Evolutionary conservation across 2,888 invertebrate genomes (phyloP).

Genomic region (Tachina grossa): DNA sequence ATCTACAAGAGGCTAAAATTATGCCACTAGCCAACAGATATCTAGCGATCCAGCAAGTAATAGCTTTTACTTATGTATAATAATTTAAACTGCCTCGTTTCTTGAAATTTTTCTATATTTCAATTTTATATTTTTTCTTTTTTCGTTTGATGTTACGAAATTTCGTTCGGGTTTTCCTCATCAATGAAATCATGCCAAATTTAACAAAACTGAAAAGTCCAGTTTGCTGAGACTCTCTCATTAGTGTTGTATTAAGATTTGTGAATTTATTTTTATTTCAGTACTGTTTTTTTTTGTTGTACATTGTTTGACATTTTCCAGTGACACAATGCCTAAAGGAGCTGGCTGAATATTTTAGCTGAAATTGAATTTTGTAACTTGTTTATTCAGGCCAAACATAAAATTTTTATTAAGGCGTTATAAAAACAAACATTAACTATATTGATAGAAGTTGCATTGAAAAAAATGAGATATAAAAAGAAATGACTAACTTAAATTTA

Average conservation of each 20-base stretch:
- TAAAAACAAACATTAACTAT: conserved; percentile 23
- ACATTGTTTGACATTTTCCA: conserved; percentile 66
- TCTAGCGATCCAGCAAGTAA: conserved; percentile 24
- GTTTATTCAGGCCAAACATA: conserved; percentile 47
- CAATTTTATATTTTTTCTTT: background rate
- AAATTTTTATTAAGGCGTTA: conserved; percentile 29
- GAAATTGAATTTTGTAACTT: conserved; percentile 37
- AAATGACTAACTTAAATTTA: conserved; percentile 28
- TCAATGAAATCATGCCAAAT: conserved; percentile 52
- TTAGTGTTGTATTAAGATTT: conserved; percentile 29
- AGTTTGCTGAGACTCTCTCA: conserved; percentile 52
- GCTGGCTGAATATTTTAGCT: conserved; percentile 22
- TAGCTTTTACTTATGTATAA: conserved; percentile 56
- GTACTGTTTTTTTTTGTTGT: conserved; percentile 28
- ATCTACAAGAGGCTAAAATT: conserved; percentile 46
- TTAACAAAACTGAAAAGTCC: conserved; percentile 52
- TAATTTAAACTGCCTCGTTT: conserved; percentile 22
- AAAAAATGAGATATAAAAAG: conserved; percentile 19
- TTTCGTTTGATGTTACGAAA: conserved; percentile 46
- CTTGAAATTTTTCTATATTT: background rate
- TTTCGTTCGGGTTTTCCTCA: conserved; percentile 38
- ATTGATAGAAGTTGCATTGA: conserved; percentile 30
- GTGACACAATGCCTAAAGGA: conserved; percentile 68
- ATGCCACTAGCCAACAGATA: conserved; percentile 46
- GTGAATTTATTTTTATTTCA: conserved; percentile 12